These are phyloP conservation scores for Chymomyza procnemis DNA, from an alignment of 2,888 invertebrate species.

Conservation along the genomic window DNA sequence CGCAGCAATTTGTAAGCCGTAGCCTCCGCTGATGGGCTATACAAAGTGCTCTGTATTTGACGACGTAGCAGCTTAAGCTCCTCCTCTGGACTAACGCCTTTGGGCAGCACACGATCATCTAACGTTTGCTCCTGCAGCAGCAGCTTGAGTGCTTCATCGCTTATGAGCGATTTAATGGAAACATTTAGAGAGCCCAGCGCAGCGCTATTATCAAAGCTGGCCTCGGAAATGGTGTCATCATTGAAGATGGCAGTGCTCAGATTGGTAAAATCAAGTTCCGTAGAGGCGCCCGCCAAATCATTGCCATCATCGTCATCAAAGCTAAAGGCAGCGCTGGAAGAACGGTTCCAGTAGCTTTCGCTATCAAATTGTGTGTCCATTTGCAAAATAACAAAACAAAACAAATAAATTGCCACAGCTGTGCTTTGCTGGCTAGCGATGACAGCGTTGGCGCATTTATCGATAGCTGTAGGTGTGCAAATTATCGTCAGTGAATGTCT, in stretches of 20 bases:
- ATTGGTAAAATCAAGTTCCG: neutral
- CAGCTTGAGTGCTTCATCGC: slow-evolving; percentile 70
- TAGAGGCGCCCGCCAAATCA: slow-evolving; percentile 5
- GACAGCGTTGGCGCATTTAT: neutral
- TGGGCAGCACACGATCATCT: slow-evolving; percentile 69
- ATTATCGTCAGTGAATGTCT: neutral
- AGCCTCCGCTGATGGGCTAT: slow-evolving; percentile 71
- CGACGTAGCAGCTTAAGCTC: slow-evolving; percentile 76
- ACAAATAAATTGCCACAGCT: neutral
- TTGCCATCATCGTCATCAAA: slow-evolving; percentile 88
- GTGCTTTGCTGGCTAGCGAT: neutral
- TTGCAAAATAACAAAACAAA: neutral
- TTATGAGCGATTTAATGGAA: slow-evolving; percentile 75
- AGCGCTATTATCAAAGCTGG: slow-evolving; percentile 74
- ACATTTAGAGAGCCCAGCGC: slow-evolving; percentile 65
- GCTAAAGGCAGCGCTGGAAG: slow-evolving; percentile 85
- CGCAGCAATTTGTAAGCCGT: slow-evolving; percentile 78
- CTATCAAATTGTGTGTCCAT: slow-evolving; percentile 79
- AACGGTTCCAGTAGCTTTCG: slow-evolving; percentile 89
- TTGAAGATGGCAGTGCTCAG: slow-evolving; percentile 59
- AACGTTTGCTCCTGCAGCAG: slow-evolving; percentile 73
- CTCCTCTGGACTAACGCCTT: slow-evolving; percentile 76
- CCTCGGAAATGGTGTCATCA: slow-evolving; percentile 76
- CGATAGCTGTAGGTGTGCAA: neutral
- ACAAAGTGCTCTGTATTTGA: slow-evolving; percentile 72